phyloP scores from a whole-genome alignment of 2,797 vertebrate genomes.

The Lepus townsendii region DNA sequence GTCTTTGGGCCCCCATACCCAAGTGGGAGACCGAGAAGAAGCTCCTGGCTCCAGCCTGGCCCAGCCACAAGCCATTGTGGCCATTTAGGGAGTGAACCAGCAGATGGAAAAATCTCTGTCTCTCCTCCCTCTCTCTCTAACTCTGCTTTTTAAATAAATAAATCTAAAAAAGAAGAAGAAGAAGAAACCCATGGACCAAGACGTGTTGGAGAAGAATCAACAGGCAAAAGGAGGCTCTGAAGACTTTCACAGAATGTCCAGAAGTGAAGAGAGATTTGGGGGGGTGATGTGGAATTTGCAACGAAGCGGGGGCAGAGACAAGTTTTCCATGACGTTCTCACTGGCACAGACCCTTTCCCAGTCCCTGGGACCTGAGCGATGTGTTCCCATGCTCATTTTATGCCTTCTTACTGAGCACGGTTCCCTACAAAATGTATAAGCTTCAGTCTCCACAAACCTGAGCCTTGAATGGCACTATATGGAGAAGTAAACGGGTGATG shows the following conservation, averaged over 20 bases:
- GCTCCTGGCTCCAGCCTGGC: too few species aligned
- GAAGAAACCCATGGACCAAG: background rate
- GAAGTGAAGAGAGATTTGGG: background rate
- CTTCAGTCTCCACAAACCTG: background rate
- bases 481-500: slow-evolving; percentile 14
- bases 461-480: background rate
- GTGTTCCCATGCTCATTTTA: background rate
- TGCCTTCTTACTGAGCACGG: background rate
- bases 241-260: background rate
- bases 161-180: too few species aligned
- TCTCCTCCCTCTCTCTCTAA: too few species aligned
- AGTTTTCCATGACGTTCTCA: background rate
- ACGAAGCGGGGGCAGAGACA: background rate
- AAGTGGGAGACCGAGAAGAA: too few species aligned
- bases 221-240: background rate
- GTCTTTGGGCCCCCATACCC: too few species aligned
- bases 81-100: background rate
- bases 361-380: background rate
- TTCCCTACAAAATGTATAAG: background rate
- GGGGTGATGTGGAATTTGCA: background rate
- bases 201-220: background rate
- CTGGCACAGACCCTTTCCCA: background rate
- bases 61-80: too few species aligned
- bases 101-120: background rate
- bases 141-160: too few species aligned